A percentile compares a stretch with the other conserved stretches of the same genome.
Evolutionary conservation across 2,888 invertebrate species (phyloP).

Genomic region (Mechanitis mazaeus): DNA sequence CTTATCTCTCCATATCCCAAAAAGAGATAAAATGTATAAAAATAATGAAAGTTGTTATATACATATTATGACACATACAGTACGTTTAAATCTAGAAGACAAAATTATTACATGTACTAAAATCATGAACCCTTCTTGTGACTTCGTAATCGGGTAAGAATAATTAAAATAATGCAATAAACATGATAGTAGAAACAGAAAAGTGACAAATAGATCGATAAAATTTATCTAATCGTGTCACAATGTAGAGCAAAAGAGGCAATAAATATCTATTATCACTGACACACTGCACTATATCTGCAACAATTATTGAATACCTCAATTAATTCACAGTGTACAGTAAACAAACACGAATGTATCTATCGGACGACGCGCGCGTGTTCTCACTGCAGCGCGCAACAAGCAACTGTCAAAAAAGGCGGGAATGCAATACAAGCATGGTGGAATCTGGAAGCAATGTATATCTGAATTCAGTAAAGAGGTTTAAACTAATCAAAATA

Average conservation of each 20-base stretch:
- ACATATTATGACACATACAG: no score
- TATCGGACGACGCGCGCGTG: slow-evolving; percentile 28
- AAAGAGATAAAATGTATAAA: no score
- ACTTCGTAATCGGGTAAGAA: no score
- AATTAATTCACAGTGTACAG: slow-evolving; percentile 26
- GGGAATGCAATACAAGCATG: slow-evolving; percentile 34
- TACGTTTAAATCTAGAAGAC: not conserved
- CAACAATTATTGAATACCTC: slow-evolving; percentile 20
- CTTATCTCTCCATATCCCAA: no score
- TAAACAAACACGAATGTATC: slow-evolving; percentile 17
- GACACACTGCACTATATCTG: slow-evolving; percentile 27
- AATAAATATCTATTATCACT: slow-evolving; percentile 29
- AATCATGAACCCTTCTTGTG: no score
- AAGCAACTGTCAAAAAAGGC: slow-evolving; percentile 51
- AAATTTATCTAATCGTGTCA: slow-evolving; percentile 31
- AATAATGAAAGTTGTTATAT: no score
- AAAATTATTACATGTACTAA: no score
- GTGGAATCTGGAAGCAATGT: not conserved
- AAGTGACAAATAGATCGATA: slow-evolving; percentile 28
- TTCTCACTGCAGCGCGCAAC: slow-evolving; percentile 31
- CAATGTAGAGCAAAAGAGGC: slow-evolving; percentile 15
- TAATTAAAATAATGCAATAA: not conserved
- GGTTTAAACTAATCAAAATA: not conserved
- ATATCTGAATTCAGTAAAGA: not conserved
- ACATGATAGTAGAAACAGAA: slow-evolving; percentile 1